A percentile compares a stretch with the other conserved stretches of the same genome.
Conservation (phyloP, 2,113 vertebrate species). For the Synodontis membranacea region DNA sequence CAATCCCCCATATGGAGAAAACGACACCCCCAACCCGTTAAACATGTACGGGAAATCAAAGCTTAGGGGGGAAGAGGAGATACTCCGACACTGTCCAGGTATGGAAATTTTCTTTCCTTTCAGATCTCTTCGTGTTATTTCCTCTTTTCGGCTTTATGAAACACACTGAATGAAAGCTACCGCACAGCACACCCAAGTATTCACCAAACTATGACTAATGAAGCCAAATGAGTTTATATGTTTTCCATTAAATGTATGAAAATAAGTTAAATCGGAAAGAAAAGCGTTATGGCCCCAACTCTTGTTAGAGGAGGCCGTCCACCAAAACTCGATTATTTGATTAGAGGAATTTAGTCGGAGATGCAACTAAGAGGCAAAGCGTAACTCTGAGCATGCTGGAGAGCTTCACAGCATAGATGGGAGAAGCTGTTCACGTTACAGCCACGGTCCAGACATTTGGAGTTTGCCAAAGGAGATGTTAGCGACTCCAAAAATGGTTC, state of each 20-base stretch:
- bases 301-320: neutral
- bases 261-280: neutral
- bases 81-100: constrained; percentile 87
- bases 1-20: constrained; percentile 89
- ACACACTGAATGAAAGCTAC: neutral
- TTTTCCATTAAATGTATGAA: neutral
- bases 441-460: neutral
- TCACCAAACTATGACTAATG: neutral
- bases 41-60: constrained; percentile 94
- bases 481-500: neutral
- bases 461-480: neutral
- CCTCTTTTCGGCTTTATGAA: neutral
- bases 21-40: constrained; percentile 84
- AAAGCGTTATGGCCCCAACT: neutral
- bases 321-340: neutral
- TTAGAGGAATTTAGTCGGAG: neutral
- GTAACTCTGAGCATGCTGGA: neutral
- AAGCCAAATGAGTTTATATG: neutral
- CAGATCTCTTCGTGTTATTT: neutral
- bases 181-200: neutral
- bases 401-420: neutral
- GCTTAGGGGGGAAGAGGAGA: constrained; percentile 87
- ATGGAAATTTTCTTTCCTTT: constrained; percentile 41
- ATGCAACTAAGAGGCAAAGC: neutral
- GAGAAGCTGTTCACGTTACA: neutral